phyloP scores from a whole-genome alignment of 2,113 vertebrate genomes.

The Scalopus aquaticus region DNA sequence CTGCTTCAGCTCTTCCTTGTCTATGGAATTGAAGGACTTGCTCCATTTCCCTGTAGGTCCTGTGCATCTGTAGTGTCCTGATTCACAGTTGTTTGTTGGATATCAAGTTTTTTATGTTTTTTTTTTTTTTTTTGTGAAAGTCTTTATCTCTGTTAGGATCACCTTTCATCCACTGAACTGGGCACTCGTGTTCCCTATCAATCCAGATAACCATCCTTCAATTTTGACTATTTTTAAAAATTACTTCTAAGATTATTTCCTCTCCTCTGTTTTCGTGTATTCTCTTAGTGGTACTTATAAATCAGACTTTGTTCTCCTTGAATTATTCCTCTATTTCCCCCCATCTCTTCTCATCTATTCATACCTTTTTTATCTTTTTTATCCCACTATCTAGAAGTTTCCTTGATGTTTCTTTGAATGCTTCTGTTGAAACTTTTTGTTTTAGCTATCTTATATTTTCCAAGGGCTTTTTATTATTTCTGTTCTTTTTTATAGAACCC shows the following conservation, averaged over 20 bases:
- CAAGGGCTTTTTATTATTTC: slow-evolving; percentile 2
- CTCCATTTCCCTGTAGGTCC: neutral
- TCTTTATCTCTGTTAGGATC: neutral
- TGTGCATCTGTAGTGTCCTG: neutral
- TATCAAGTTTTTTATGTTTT: neutral
- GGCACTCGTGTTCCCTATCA: neutral
- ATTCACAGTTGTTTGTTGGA: neutral
- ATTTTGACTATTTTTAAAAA: slow-evolving; percentile 5
- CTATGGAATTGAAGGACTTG: neutral
- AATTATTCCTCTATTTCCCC: slow-evolving; percentile 4
- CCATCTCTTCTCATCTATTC: neutral
- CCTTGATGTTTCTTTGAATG: neutral
- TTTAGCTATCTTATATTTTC: neutral
- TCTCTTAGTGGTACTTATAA: neutral
- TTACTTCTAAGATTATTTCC: neutral
- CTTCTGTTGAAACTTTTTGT: neutral
- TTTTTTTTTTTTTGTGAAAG: slow-evolving; percentile 18
- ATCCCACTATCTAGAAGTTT: neutral
- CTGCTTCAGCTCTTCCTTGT: neutral
- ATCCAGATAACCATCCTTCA: neutral
- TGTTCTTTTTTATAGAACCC: neutral
- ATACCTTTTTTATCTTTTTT: neutral
- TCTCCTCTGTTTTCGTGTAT: neutral
- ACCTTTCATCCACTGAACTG: neutral
- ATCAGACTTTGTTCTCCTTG: neutral